phyloP scores from a whole-genome alignment of 2,888 invertebrate species.

The Orthosia gothica region DNA sequence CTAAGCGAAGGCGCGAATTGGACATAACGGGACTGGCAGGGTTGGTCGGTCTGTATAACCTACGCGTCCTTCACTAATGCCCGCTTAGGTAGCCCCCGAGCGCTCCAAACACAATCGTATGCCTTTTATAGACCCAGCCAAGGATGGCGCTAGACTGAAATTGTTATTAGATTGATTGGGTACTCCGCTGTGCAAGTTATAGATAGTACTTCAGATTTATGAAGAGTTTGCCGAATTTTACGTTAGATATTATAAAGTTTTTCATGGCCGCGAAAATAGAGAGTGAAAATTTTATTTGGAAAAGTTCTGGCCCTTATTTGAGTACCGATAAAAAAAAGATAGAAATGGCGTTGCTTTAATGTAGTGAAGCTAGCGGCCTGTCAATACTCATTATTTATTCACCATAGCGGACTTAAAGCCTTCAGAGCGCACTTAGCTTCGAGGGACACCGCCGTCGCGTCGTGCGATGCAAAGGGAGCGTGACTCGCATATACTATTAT shows the following conservation, averaged over 20 bases:
- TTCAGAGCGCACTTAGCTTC: slow-evolving; percentile 38
- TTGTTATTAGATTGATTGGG: slow-evolving; percentile 80
- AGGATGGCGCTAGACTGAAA: slow-evolving; percentile 78
- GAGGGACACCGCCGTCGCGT: slow-evolving; percentile 24
- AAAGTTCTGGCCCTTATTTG: slow-evolving; percentile 16
- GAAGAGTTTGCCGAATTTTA: slow-evolving; percentile 28
- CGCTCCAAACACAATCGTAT: slow-evolving; percentile 86
- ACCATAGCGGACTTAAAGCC: slow-evolving; percentile 41
- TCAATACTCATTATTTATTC: slow-evolving; percentile 57
- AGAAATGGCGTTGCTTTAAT: slow-evolving; percentile 1
- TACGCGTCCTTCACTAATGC: slow-evolving; percentile 88
- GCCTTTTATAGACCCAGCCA: slow-evolving; percentile 82
- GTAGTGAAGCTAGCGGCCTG: slow-evolving; percentile 8
- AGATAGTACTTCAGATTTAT: slow-evolving; percentile 9
- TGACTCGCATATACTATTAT: slow-evolving; percentile 49
- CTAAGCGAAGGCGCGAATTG: slow-evolving; percentile 42
- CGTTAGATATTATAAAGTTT: slow-evolving; percentile 27
- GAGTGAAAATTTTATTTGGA: not conserved
- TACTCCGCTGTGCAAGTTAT: slow-evolving; percentile 37
- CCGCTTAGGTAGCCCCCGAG: slow-evolving; percentile 86
- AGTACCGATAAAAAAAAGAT: not conserved
- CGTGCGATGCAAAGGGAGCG: slow-evolving; percentile 39
- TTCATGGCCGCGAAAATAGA: slow-evolving; percentile 1
- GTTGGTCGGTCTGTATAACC: slow-evolving; percentile 78
- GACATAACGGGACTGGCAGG: slow-evolving; percentile 72